Evolutionary conservation across 2,113 vertebrate genomes (phyloP), one percentile per base, ranked within the genome.

Genomic region (Rhynchopsitta pachyrhyncha): DNA sequence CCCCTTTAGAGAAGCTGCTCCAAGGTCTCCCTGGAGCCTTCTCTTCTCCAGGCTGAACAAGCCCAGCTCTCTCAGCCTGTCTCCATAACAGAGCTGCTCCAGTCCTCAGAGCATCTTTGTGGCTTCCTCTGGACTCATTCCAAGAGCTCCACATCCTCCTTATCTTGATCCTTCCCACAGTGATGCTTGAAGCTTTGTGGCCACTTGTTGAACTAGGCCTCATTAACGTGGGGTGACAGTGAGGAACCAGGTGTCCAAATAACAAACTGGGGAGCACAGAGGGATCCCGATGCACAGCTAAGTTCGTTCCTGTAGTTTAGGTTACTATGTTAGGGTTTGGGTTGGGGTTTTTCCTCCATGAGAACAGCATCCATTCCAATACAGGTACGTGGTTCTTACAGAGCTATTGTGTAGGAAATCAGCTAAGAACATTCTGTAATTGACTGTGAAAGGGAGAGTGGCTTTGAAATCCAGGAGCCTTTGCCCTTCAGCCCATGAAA

Each of bases 341-440:
- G 2, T 17, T 42, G 29, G 13, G 10, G 17, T 46, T 17, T 37
- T 57, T 29, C 5, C 23, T 52, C 31, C 2, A 0, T 35, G 13
- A 24, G 24, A 50, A 4, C 19, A 53, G 33, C 42, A 17, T 11
- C 62, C 28, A 0, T 13, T 23, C 22, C 20, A 20, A 24, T 28
- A 5, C 62, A 50, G 62, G 53, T 13, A 4, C 27, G 0, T 5
- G 17, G 14, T 62, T 71, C 73, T 37, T 5, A 2, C 10, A 11
- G 73, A n/a, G 44, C 27, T 41, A 1, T 5, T 0, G 0, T 6
- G 1, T 22, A 7, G 41, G 80, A 17, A n/a, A 11, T 19, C 35
- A 3, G 31, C 50, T 37, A 4, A 25, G 20, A 17, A 24, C 41
- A 7, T 20, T 49, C 16, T 12, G 22, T 41, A 47, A 28, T 81